Conservation (phyloP, 2,888 invertebrate species). For the Temnothorax unifasciatus region DNA sequence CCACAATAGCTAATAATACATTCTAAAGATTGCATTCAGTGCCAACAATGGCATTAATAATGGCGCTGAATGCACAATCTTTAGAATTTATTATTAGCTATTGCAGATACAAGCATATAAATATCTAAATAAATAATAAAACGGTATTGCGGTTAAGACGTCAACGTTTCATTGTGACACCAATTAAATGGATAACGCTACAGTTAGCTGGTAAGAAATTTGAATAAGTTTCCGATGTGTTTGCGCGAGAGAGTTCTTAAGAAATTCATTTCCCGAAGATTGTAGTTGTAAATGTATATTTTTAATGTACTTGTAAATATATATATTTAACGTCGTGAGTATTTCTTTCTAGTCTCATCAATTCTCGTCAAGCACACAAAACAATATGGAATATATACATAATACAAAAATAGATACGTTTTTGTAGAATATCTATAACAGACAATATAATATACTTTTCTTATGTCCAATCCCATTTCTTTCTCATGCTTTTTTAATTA, state of each 20-base stretch:
- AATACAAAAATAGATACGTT: neutral
- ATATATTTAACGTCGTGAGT: neutral
- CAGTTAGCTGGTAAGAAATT: constrained; percentile 17
- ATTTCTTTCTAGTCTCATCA: neutral
- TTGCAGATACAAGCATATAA: neutral
- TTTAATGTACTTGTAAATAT: too few relatives aligned
- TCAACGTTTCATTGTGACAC: neutral
- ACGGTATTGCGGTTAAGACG: neutral
- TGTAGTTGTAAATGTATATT: neutral
- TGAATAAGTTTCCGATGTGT: neutral
- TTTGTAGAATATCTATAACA: neutral
- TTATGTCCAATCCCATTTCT: neutral
- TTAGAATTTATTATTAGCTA: constrained; percentile 10
- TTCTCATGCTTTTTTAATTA: neutral
- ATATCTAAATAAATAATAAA: constrained; percentile 9
- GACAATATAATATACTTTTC: neutral
- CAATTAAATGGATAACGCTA: constrained; percentile 16
- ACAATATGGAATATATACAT: neutral
- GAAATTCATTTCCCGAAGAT: neutral
- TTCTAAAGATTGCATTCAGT: neutral
- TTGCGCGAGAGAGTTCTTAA: neutral
- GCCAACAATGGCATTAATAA: neutral
- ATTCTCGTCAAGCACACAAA: neutral
- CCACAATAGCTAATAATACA: neutral
- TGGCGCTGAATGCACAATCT: neutral